Evolutionary conservation across 2,797 vertebrate species (phyloP).

Genomic region (Coracias cyanogaster): DNA sequence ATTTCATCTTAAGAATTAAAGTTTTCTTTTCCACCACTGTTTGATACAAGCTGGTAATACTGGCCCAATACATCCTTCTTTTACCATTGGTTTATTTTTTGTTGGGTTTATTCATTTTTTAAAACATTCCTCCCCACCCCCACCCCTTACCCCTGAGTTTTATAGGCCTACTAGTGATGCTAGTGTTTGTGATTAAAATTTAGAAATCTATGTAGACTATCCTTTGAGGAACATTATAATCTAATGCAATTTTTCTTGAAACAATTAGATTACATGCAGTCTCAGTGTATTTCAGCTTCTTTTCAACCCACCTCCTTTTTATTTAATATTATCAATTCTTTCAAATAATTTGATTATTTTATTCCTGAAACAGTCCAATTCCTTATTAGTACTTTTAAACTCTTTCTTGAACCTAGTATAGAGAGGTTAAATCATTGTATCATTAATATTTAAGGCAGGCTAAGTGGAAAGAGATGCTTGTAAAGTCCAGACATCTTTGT

Average conservation of each 20-base stretch:
- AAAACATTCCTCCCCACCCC: not conserved
- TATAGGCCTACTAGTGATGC: not conserved
- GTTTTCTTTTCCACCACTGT: not conserved
- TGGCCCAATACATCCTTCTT: not conserved
- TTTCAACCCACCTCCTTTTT: not conserved
- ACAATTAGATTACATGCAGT: not conserved
- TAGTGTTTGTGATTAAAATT: not conserved
- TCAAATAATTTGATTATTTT: constrained; percentile 60
- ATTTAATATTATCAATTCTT: constrained; percentile 32
- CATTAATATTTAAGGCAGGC: constrained; percentile 90
- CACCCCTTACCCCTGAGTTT: not conserved
- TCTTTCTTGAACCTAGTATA: constrained; percentile 65
- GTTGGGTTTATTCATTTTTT: not conserved
- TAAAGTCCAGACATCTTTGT: constrained; percentile 85
- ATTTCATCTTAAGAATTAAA: not conserved
- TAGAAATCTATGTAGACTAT: not conserved
- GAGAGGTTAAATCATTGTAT: constrained; percentile 86
- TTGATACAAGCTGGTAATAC: not conserved
- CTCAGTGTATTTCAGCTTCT: not conserved
- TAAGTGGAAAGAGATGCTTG: constrained; percentile 89
- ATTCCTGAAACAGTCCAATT: constrained; percentile 34
- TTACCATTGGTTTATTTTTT: not conserved
- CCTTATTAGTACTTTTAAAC: constrained; percentile 66
- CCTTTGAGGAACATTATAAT: not conserved
- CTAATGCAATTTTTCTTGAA: not conserved